These are phyloP conservation scores for Lytechinus pictus DNA, from an alignment of 35 echinoderm and acorn worm genomes.

Conservation along the genomic window DNA sequence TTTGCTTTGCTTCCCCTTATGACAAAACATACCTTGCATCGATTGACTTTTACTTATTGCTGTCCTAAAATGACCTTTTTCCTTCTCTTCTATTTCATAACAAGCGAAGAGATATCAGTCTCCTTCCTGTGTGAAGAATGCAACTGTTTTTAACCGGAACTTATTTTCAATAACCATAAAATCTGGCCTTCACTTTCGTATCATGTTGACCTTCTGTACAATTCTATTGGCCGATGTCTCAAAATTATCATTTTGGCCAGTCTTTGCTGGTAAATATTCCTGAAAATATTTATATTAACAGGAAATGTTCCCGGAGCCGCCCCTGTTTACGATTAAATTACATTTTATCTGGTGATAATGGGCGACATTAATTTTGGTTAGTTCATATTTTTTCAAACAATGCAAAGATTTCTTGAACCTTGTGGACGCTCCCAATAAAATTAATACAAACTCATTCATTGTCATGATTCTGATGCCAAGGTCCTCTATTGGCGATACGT, in stretches of 20 bases:
- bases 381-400: neutral
- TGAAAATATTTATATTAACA: neutral
- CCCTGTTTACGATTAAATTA: neutral
- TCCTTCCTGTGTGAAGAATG: neutral
- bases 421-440: neutral
- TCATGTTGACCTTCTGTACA: neutral
- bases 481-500: too few species aligned
- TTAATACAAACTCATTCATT: too few species aligned
- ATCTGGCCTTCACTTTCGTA: neutral
- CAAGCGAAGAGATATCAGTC: neutral
- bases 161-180: neutral
- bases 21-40: neutral
- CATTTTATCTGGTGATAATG: neutral
- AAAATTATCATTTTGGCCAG: neutral
- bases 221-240: neutral
- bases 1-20: neutral
- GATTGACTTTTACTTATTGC: neutral
- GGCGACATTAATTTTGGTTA: neutral
- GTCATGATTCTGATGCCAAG: too few species aligned
- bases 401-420: neutral
- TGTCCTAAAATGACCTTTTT: neutral
- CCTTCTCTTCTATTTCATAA: neutral
- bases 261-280: neutral
- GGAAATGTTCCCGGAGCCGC: neutral
- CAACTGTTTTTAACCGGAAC: neutral